Percentiles rank a stretch among this genome's conserved stretches.
Conservation (phyloP, 2,797 vertebrate species). For the Oryzias dopingdopingensis region DNA sequence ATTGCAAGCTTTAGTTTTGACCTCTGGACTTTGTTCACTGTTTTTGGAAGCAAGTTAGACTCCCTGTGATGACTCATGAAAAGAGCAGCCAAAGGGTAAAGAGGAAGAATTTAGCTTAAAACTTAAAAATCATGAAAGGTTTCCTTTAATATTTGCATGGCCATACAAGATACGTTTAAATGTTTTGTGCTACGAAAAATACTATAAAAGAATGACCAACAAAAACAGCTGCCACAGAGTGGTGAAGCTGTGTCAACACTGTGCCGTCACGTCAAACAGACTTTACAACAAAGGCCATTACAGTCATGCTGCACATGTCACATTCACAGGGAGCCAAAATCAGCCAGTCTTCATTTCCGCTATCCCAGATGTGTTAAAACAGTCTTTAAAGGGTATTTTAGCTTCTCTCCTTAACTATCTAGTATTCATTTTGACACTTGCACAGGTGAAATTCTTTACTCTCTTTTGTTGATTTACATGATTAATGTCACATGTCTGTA, state of each 20-base stretch:
- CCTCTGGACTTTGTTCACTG: no score
- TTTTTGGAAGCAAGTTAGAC: no score
- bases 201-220: conserved; percentile 14
- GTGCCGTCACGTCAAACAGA: conserved; percentile 43
- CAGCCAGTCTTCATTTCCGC: conserved; percentile 30
- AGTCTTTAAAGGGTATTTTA: not conserved
- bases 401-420: no score
- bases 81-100: no score
- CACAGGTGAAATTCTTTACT: no score
- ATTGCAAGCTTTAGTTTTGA: no score
- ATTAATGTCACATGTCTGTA: no score
- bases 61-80: no score
- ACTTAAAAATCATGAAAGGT: no score
- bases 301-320: conserved; percentile 36
- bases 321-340: conserved; percentile 40
- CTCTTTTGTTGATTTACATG: no score
- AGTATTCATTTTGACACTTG: no score
- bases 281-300: conserved; percentile 21
- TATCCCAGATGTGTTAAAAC: conserved; percentile 3
- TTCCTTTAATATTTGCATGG: conserved; percentile 20
- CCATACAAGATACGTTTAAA: conserved; percentile 9
- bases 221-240: conserved; percentile 29
- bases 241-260: conserved; percentile 34
- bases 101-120: no score
- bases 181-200: conserved; percentile 33